phyloP scores from a whole-genome alignment of 1,140 invertebrate genomes.

The Metaphire vulgaris region DNA sequence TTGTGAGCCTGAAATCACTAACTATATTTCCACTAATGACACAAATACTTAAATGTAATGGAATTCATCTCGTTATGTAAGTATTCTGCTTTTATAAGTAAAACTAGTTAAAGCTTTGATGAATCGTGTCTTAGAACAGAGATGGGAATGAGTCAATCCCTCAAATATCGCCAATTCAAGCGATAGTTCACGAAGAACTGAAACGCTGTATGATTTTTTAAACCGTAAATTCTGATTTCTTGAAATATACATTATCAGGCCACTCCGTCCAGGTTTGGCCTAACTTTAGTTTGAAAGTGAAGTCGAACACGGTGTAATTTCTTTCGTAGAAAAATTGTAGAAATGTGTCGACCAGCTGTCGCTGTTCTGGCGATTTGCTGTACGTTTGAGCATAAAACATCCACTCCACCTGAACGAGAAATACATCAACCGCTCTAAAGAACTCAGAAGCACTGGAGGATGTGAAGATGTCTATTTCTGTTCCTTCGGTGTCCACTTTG shows the following conservation, averaged over 20 bases:
- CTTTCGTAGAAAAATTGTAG: background rate
- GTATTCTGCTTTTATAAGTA: too few species aligned
- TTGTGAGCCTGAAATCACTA: too few species aligned
- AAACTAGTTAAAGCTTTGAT: too few species aligned
- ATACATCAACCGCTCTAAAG: background rate
- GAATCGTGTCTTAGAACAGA: too few species aligned
- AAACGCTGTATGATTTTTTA: too few species aligned
- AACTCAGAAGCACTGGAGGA: background rate
- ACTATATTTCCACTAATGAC: too few species aligned
- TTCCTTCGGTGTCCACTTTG: background rate
- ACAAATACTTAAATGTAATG: too few species aligned
- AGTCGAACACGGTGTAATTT: background rate
- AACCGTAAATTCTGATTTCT: too few species aligned
- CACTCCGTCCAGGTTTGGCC: background rate
- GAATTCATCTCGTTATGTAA: too few species aligned
- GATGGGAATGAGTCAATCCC: too few species aligned
- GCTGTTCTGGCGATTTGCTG: background rate
- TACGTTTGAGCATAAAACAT: background rate
- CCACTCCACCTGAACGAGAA: background rate
- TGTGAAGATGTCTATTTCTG: background rate
- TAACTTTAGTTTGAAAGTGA: background rate
- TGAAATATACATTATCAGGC: background rate
- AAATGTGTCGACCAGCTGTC: background rate
- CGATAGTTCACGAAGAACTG: too few species aligned
- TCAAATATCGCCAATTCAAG: too few species aligned